Conservation (phyloP, 2,113 vertebrate genomes). For the Oreocharis arfaki region DNA sequence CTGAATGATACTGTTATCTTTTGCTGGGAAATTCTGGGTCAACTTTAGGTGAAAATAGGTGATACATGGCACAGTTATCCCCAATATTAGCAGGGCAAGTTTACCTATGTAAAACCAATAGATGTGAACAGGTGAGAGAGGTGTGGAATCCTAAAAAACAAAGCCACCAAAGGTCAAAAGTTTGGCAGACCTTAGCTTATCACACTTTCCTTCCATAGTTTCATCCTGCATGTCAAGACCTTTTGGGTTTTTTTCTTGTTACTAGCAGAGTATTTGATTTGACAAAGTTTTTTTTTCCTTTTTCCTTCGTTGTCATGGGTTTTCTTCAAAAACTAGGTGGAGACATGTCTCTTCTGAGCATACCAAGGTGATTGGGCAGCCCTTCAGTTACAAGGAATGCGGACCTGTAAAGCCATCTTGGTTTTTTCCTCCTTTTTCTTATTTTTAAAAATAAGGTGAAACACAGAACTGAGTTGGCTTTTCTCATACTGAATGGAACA, state of each 20-base stretch:
- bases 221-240: not conserved
- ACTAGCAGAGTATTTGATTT: not conserved
- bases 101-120: not conserved
- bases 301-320: rapidly evolving
- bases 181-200: not conserved
- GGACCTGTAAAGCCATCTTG: not conserved
- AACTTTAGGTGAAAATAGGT: not conserved
- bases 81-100: not conserved
- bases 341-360: not conserved
- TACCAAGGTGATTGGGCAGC: not conserved
- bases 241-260: not conserved
- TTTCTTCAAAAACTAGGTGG: not conserved
- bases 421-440: not conserved
- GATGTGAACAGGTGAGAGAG: not conserved
- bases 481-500: not conserved
- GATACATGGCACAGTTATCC: not conserved
- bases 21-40: not conserved
- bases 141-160: not conserved
- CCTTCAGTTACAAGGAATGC: not conserved
- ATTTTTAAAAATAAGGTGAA: not conserved
- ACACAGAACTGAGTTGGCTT: not conserved
- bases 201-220: not conserved
- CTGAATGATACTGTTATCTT: not conserved
- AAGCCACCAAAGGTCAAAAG: not conserved
- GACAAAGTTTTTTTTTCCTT: not conserved